Conservation (phyloP, 2,888 invertebrate species). For the Heliconius sara region DNA sequence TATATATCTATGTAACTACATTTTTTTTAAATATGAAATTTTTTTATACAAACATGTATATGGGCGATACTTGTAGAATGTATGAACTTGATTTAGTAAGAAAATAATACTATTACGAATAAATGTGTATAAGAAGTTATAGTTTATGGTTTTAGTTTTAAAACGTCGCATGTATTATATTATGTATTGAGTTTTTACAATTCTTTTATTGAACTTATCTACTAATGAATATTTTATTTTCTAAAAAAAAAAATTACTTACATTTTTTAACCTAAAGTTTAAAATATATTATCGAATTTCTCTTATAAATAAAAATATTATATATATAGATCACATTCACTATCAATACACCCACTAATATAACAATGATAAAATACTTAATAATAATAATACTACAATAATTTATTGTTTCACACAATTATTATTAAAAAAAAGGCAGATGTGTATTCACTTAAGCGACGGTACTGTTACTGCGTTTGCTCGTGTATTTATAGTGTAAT, state of each 20-base stretch:
- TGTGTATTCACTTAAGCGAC: slow-evolving; percentile 1
- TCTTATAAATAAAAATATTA: neutral
- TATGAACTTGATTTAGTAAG: no score
- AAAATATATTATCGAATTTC: neutral
- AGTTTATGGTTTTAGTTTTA: no score
- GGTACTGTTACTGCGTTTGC: slow-evolving; percentile 13
- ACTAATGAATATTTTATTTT: neutral
- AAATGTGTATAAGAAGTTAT: no score
- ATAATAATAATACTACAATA: neutral
- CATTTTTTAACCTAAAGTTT: neutral
- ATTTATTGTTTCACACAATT: neutral
- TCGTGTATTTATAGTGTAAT: slow-evolving; percentile 12
- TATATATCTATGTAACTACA: no score
- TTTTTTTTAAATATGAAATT: no score
- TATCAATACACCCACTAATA: neutral
- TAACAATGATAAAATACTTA: neutral
- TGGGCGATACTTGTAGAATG: no score
- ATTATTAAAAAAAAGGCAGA: neutral
- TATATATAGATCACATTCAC: neutral
- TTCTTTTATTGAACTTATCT: no score
- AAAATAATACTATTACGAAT: no score
- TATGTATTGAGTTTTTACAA: no score
- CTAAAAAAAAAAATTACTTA: neutral
- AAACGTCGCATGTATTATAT: no score
- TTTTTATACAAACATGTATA: no score